A percentile compares a stretch with the other conserved stretches of the same genome.
phyloP scores from a whole-genome alignment of 2,888 invertebrate genomes.

The Eupithecia subfuscata region DNA sequence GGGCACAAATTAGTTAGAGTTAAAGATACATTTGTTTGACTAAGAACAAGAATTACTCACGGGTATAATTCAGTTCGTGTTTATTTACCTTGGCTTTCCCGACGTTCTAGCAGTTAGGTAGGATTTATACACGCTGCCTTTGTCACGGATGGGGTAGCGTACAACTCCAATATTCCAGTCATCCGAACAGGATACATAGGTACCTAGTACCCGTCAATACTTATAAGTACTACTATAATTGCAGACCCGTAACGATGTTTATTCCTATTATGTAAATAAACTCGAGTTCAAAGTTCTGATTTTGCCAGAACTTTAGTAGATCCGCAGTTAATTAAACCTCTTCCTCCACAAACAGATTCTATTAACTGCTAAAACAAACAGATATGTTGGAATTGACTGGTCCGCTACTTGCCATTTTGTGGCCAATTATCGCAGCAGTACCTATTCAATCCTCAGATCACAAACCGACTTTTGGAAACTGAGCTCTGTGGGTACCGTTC shows the following conservation, averaged over 20 bases:
- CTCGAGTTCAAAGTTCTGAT: background rate
- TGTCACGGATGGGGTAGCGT: background rate
- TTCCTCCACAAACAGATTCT: slow-evolving; percentile 26
- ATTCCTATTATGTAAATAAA: background rate
- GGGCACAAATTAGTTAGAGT: no score
- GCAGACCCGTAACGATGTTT: no score
- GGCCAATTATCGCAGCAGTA: slow-evolving; percentile 24
- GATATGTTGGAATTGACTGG: slow-evolving; percentile 9
- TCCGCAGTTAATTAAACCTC: slow-evolving; percentile 9
- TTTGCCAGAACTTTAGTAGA: background rate
- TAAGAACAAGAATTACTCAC: no score
- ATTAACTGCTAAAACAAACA: slow-evolving; percentile 24
- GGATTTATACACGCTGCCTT: background rate
- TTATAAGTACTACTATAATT: background rate
- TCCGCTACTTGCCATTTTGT: slow-evolving; percentile 20
- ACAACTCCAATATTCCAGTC: background rate
- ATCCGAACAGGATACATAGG: no score
- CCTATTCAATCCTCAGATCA: slow-evolving; percentile 10
- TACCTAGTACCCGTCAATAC: no score
- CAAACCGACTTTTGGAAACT: background rate
- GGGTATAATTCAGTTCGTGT: no score
- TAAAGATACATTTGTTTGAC: no score
- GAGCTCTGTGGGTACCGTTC: background rate
- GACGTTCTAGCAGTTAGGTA: background rate
- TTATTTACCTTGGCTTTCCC: background rate